Conservation (phyloP, 2,888 invertebrate genomes). For the Pelosia muscerda region DNA sequence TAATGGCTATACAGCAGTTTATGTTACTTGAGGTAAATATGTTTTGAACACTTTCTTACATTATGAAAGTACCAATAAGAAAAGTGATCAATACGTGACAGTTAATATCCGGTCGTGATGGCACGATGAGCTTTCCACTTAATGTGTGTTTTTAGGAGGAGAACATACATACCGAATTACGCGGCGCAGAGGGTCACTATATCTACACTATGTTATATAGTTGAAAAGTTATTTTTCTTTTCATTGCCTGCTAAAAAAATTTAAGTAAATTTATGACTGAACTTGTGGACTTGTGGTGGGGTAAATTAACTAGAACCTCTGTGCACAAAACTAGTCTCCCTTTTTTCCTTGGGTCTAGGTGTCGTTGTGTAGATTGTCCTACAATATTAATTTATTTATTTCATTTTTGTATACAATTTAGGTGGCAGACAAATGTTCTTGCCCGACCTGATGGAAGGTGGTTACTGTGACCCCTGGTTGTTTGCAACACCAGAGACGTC, state of each 20-base stretch:
- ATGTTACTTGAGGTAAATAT: neutral
- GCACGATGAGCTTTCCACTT: slow-evolving; percentile 34
- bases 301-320: neutral
- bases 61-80: slow-evolving; percentile 30
- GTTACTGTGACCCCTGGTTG: too few relatives aligned
- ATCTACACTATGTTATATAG: neutral
- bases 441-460: too few relatives aligned
- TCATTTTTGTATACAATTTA: too few relatives aligned
- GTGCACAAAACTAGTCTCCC: too few relatives aligned
- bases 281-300: neutral
- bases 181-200: too few relatives aligned
- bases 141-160: slow-evolving; percentile 11
- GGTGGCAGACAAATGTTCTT: too few relatives aligned
- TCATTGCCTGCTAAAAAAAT: neutral
- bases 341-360: too few relatives aligned
- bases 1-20: neutral
- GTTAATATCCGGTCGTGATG: slow-evolving; percentile 32
- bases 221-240: neutral
- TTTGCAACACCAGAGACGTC: too few relatives aligned
- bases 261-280: neutral
- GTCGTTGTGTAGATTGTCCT: too few relatives aligned
- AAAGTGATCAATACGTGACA: slow-evolving; percentile 30
- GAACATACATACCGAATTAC: neutral
- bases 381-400: too few relatives aligned
- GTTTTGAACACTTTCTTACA: neutral